These are phyloP conservation scores for Leptoteleia sp. DNA, from an alignment of 1,140 invertebrate genomes.

Conservation along the genomic window DNA sequence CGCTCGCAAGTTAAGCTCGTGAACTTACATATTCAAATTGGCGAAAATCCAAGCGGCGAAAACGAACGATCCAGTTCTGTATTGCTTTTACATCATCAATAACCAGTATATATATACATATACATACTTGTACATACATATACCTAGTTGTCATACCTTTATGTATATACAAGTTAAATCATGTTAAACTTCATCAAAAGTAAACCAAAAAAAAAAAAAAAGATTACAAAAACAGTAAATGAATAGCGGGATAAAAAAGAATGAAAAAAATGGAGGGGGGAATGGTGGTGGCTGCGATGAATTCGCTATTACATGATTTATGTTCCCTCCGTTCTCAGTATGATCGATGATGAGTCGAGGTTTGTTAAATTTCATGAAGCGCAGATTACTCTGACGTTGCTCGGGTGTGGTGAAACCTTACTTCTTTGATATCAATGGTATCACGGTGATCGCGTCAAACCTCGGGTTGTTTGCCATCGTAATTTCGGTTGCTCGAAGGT, in stretches of 20 bases:
- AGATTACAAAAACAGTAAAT: too few species aligned
- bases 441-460: constrained; percentile 12
- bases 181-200: constrained; percentile 11
- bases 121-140: too few species aligned
- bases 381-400: constrained; percentile 33
- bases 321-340: constrained; percentile 65
- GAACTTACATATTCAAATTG: background rate
- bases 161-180: constrained; percentile 27
- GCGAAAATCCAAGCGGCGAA: constrained; percentile 1
- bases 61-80: constrained; percentile 36
- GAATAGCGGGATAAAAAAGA: too few species aligned
- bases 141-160: constrained; percentile 10
- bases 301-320: constrained; percentile 34
- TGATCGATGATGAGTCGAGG: constrained; percentile 53
- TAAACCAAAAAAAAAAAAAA: constrained; percentile 24
- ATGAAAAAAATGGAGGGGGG: too few species aligned
- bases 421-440: constrained; percentile 21
- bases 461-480: background rate
- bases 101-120: constrained; percentile 3
- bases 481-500: background rate
- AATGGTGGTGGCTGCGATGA: constrained; percentile 11
- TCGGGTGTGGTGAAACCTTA: constrained; percentile 12
- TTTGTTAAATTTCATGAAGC: constrained; percentile 52
- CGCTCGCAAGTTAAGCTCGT: background rate
- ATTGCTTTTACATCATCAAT: constrained; percentile 24